Conservation (phyloP, 2,888 invertebrate species). For the Melolontha melolontha region DNA sequence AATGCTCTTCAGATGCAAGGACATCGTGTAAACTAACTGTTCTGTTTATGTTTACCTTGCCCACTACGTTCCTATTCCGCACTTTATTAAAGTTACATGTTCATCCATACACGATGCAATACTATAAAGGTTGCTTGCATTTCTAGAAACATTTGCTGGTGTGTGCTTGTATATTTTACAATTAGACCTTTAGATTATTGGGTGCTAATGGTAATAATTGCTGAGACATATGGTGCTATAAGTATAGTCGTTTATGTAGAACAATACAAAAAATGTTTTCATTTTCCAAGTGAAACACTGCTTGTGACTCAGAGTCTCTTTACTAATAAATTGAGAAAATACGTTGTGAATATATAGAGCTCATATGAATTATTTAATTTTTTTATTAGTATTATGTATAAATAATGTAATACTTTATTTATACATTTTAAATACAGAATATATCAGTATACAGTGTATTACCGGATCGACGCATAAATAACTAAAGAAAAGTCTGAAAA, state of each 20-base stretch:
- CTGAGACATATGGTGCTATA: conserved; percentile 7
- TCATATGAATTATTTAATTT: too few relatives aligned
- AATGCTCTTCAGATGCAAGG: conserved; percentile 48
- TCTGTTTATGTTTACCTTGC: conserved; percentile 46
- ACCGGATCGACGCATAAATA: too few relatives aligned
- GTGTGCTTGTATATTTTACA: conserved; percentile 15
- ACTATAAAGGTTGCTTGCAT: neutral
- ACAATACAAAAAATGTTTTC: too few relatives aligned
- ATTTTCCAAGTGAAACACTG: too few relatives aligned
- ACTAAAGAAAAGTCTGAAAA: too few relatives aligned
- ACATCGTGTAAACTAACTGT: conserved; percentile 48
- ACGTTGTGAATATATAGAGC: too few relatives aligned
- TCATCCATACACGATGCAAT: conserved; percentile 8
- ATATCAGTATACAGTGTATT: too few relatives aligned
- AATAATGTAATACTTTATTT: too few relatives aligned
- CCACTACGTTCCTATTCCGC: conserved; percentile 30
- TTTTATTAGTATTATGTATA: too few relatives aligned
- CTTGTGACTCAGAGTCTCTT: too few relatives aligned
- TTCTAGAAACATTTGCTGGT: conserved; percentile 1
- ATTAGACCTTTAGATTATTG: conserved; percentile 18
- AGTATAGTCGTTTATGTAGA: neutral
- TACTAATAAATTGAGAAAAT: too few relatives aligned
- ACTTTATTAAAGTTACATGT: conserved; percentile 38
- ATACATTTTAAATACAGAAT: too few relatives aligned
- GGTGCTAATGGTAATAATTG: conserved; percentile 16